Percentiles rank a stretch among this genome's conserved stretches.
Conservation (phyloP, 1,140 invertebrate species). For the Oreohelix idahoensis region DNA sequence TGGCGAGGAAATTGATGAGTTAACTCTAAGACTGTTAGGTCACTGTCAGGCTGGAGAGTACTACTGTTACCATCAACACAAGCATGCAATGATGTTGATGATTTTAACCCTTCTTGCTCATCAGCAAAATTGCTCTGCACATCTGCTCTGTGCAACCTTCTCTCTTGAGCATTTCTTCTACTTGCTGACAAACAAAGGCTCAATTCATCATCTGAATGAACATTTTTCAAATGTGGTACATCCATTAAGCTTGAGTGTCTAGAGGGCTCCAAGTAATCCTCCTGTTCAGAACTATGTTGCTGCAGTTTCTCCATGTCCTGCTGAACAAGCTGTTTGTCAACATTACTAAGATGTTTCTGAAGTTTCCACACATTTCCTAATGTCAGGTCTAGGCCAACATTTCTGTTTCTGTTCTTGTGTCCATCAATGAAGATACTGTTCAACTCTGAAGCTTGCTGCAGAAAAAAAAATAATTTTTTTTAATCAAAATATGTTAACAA, state of each 20-base stretch:
- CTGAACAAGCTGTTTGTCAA: neutral
- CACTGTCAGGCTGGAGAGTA: neutral
- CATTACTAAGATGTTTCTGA: neutral
- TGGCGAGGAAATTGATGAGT: neutral
- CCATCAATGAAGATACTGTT: neutral
- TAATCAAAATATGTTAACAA: too few relatives aligned
- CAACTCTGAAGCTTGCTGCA: neutral
- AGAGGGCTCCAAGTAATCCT: neutral
- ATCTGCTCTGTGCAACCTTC: neutral
- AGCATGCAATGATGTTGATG: neutral
- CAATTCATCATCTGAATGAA: neutral
- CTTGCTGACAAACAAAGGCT: neutral
- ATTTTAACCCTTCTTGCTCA: neutral
- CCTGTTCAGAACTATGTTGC: neutral
- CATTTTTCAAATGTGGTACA: neutral
- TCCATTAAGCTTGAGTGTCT: neutral
- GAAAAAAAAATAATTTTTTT: slow-evolving; percentile 1
- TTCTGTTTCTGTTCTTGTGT: neutral
- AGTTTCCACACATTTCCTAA: neutral
- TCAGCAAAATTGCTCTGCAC: neutral
- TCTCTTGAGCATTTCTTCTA: neutral
- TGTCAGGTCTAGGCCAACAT: neutral
- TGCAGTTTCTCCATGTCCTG: neutral
- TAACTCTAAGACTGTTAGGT: neutral
- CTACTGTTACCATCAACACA: neutral